Percentiles rank a stretch among this genome's conserved stretches.
phyloP scores from a whole-genome alignment of 2,888 invertebrate species.

The Drosophila sordidapex region DNA sequence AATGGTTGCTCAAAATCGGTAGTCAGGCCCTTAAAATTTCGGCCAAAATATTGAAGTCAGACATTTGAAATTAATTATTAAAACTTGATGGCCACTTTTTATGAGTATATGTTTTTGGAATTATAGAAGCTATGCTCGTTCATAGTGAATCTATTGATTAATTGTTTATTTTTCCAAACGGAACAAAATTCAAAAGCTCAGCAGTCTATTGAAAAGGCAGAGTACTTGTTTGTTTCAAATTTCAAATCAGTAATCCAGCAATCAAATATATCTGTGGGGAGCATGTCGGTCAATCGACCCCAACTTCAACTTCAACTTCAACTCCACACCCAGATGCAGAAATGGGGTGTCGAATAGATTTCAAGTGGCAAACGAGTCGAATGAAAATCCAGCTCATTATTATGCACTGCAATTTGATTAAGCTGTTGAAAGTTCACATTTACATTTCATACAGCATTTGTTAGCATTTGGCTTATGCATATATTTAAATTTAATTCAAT shows the following conservation, averaged over 20 bases:
- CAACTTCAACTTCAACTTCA: neutral
- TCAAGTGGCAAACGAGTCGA: conserved; percentile 25
- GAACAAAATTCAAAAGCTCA: neutral
- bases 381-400: conserved; percentile 23
- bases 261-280: neutral
- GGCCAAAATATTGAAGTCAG: neutral
- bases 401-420: conserved; percentile 56
- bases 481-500: conserved; percentile 47
- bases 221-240: conserved; percentile 50
- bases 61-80: neutral
- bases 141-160: neutral
- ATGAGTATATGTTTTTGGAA: no score
- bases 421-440: conserved; percentile 34
- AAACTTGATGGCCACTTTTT: neutral
- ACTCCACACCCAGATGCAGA: neutral
- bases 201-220: conserved; percentile 1
- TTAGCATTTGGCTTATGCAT: conserved; percentile 35
- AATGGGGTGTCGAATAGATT: conserved; percentile 8
- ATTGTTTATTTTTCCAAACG: neutral
- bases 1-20: neutral
- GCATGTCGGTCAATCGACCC: conserved; percentile 6
- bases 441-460: conserved; percentile 37
- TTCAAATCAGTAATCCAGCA: conserved; percentile 56
- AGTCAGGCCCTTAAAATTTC: neutral
- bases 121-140: neutral